Evolutionary conservation across 2,888 invertebrate genomes (phyloP).

Genomic region (Chironomus riparius): DNA sequence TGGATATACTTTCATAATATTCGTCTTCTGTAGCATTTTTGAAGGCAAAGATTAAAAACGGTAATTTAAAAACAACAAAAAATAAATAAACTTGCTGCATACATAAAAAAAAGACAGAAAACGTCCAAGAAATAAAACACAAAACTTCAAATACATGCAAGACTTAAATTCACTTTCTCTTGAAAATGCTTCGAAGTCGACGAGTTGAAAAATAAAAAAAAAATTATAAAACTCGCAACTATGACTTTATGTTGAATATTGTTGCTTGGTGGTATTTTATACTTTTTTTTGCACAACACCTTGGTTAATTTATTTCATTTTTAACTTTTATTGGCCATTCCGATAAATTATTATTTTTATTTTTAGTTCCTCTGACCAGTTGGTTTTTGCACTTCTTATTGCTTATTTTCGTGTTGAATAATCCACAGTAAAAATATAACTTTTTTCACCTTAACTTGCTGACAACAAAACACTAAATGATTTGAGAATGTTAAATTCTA

Average conservation of each 20-base stretch:
- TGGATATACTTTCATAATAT: too few relatives aligned
- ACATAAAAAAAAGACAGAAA: slow-evolving; percentile 6
- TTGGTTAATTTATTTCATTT: background rate
- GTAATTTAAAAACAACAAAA: background rate
- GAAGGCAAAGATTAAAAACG: background rate
- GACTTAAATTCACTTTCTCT: slow-evolving; percentile 25
- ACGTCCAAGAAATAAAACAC: slow-evolving; percentile 3
- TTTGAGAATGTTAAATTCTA: background rate
- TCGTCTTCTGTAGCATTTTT: background rate
- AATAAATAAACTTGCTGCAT: slow-evolving; percentile 13
- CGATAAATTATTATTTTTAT: background rate
- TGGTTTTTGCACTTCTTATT: too few relatives aligned
- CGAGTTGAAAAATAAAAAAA: background rate
- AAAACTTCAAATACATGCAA: slow-evolving; percentile 20
- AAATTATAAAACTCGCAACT: slow-evolving; percentile 15
- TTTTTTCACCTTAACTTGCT: background rate
- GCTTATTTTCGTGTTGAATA: background rate
- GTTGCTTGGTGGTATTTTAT: background rate
- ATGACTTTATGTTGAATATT: background rate
- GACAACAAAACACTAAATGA: background rate
- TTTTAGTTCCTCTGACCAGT: background rate
- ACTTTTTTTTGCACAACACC: background rate
- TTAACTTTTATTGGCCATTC: background rate
- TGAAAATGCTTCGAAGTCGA: slow-evolving; percentile 1
- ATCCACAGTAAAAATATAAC: background rate